Percentiles rank a stretch among this genome's conserved stretches.
Conservation (phyloP, 2,888 invertebrate species). For the Anthoptus insignis region DNA sequence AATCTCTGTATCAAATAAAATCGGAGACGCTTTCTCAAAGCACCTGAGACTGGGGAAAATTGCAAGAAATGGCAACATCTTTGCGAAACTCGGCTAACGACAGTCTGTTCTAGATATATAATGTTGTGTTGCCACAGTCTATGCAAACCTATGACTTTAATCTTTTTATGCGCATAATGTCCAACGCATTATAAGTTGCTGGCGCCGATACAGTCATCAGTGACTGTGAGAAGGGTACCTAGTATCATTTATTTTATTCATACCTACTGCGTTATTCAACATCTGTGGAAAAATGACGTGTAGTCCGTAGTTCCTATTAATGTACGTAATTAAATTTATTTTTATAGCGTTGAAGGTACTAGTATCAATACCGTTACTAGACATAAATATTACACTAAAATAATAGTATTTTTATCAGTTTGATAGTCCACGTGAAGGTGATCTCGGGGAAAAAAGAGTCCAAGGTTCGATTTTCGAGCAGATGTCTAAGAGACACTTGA, state of each 20-base stretch:
- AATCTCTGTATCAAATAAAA: slow-evolving; percentile 20
- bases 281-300: background rate
- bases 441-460: too few relatives aligned
- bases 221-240: slow-evolving; percentile 28
- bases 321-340: too few relatives aligned
- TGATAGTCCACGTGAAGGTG: too few relatives aligned
- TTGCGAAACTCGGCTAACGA: slow-evolving; percentile 60
- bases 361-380: background rate
- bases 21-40: slow-evolving; percentile 24
- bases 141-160: slow-evolving; percentile 22
- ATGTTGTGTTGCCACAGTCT: slow-evolving; percentile 20
- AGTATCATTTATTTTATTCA: slow-evolving; percentile 16
- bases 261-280: background rate
- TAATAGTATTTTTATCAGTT: too few relatives aligned
- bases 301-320: background rate
- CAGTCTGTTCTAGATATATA: slow-evolving; percentile 41
- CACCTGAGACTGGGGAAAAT: slow-evolving; percentile 44
- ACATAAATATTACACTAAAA: background rate
- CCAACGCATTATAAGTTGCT: slow-evolving; percentile 23
- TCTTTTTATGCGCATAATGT: slow-evolving; percentile 33
- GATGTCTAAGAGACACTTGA: too few relatives aligned
- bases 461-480: too few relatives aligned
- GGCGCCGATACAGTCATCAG: slow-evolving; percentile 31
- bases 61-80: slow-evolving; percentile 46
- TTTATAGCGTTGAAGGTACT: too few relatives aligned